These are phyloP conservation scores for Aphrophora alni DNA, from an alignment of 2,888 invertebrate species.

Conservation along the genomic window DNA sequence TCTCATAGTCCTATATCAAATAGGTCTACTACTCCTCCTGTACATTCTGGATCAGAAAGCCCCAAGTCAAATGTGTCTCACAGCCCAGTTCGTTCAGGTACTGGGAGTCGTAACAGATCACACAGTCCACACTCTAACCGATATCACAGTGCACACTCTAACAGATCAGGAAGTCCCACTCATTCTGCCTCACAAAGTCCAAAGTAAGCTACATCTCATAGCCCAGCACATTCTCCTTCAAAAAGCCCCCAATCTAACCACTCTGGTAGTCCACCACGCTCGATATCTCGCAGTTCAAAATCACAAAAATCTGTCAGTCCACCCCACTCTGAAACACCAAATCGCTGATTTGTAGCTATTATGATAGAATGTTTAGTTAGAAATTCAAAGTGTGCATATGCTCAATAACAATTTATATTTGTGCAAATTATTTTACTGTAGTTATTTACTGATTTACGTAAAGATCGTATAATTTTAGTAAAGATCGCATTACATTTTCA, in stretches of 20 bases:
- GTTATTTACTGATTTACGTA: no score
- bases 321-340: conserved; percentile 36
- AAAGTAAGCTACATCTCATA: neutral
- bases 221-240: neutral
- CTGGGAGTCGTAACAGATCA: neutral
- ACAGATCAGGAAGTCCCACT: neutral
- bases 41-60: neutral
- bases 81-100: neutral
- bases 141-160: neutral
- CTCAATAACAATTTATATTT: no score
- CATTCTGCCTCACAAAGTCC: neutral
- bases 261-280: neutral
- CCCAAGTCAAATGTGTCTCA: neutral
- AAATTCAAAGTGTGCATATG: no score
- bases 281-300: neutral
- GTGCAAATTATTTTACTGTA: no score
- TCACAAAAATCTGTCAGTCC: neutral
- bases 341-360: no score
- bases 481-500: no score
- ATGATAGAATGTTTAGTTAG: no score
- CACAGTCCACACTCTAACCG: neutral
- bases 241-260: neutral
- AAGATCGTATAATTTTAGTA: no score
- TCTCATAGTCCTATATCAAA: neutral
- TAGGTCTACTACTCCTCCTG: neutral